Base-by-base conservation (phyloP, 1,140 invertebrate species). In the Neodiprion virginianus region DNA sequence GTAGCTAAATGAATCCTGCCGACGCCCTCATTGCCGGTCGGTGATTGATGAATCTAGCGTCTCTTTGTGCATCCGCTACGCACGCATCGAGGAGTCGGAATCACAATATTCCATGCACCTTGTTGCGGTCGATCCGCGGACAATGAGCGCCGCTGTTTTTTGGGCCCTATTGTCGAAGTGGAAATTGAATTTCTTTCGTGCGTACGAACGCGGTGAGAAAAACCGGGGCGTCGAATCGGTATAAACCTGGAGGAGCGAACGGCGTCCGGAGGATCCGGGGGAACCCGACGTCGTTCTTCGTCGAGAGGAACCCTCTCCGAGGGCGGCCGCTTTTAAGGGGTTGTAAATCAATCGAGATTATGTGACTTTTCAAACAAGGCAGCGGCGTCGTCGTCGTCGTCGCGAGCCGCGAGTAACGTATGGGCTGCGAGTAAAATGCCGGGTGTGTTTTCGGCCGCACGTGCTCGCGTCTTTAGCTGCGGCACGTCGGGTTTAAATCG, bases 341-440 rank as follows among this genome's bases (percentile, higher is more conserved):
- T 76, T 79, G 80, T 85, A 84, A 85, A 85, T 86, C 84, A 86
- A 78, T 79, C 75, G 79, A 86, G 82, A 86, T 85, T 84, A 85
- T 84, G 82, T 83, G 85, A 85, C 81, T 85, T 83, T 83, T 83
- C 81, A 81, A 82, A 82, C 80, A 81, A 82, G 81, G 80, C 83
- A 82, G 83, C 81, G 79, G 80, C 80, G 72, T 74, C 75, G 75
- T 40, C 11, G 53, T 14, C 53, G 53, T 61, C 53, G 53, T 61
- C 53, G 53, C 11, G 53, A 61, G 53, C n/a, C 53, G 53, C 53
- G 53, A 61, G 53, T 61, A 61, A 61, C 53, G 11, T 61, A 61
- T 61, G 53, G 53, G 8, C 53, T 17, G n/a, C 11, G 53, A 61
- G 3, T 12, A 61, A 8, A 61, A 61, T 61, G n/a, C 53, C 8